Percentiles rank a stretch among this genome's conserved stretches.
Conservation (phyloP, 2,888 invertebrate genomes). For the Eumerus sabulonum region DNA sequence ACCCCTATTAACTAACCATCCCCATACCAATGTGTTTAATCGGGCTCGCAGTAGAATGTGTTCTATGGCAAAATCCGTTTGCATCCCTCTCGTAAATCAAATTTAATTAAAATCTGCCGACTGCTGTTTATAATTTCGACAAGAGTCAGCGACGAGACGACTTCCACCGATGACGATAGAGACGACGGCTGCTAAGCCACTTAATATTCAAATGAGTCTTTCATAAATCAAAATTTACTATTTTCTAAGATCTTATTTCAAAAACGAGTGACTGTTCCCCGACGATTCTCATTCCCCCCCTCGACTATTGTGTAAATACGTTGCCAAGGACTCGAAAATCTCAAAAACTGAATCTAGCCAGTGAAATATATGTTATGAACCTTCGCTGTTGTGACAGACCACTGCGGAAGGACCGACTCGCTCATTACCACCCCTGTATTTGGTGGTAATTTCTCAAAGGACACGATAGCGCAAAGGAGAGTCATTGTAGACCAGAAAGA, state of each 20-base stretch:
- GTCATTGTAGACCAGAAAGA: neutral
- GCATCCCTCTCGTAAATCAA: slow-evolving; percentile 64
- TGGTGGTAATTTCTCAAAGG: slow-evolving; percentile 32
- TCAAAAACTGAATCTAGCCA: slow-evolving; percentile 12
- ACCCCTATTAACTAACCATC: slow-evolving; percentile 9
- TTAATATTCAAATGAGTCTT: slow-evolving; percentile 67
- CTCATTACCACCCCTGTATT: slow-evolving; percentile 25
- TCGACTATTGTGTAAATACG: slow-evolving; percentile 18
- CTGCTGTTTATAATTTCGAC: slow-evolving; percentile 66
- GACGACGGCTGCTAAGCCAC: slow-evolving; percentile 61
- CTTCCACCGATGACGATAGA: neutral
- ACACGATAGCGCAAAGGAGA: slow-evolving; percentile 15
- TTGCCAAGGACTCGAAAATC: slow-evolving; percentile 2
- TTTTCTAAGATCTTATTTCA: slow-evolving; percentile 41
- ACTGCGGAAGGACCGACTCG: neutral
- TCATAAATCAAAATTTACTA: slow-evolving; percentile 68
- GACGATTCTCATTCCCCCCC: slow-evolving; percentile 14
- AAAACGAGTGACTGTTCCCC: slow-evolving; percentile 10
- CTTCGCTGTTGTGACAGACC: slow-evolving; percentile 25
- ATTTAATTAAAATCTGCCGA: slow-evolving; percentile 68
- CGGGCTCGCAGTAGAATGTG: neutral
- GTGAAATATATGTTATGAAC: slow-evolving; percentile 48
- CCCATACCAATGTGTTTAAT: too few species aligned
- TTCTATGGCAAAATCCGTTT: slow-evolving; percentile 43
- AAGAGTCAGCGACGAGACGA: slow-evolving; percentile 10